Evolutionary conservation across 2,888 invertebrate genomes (phyloP).

Genomic region (Pandemis cinnamomeana): DNA sequence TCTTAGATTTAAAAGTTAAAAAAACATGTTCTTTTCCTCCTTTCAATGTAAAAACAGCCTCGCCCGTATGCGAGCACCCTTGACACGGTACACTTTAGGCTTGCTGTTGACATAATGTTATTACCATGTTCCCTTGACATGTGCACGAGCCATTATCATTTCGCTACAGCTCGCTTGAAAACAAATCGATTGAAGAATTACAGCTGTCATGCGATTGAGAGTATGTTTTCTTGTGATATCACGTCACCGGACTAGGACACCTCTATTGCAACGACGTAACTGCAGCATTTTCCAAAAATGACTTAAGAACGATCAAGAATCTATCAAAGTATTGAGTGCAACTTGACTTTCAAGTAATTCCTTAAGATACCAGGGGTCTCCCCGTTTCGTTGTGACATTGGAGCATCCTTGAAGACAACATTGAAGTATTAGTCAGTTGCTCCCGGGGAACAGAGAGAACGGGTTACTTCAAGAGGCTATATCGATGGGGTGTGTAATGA

Average conservation of each 20-base stretch:
- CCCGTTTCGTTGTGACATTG: too few species aligned
- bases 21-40: constrained; percentile 27
- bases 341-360: too few species aligned
- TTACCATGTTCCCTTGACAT: constrained; percentile 42
- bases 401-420: too few species aligned
- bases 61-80: constrained; percentile 36
- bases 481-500: too few species aligned
- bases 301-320: too few species aligned
- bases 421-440: too few species aligned
- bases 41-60: constrained; percentile 26
- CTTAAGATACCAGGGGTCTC: too few species aligned
- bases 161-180: constrained; percentile 12
- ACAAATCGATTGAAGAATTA: constrained; percentile 12
- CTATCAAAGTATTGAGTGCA: too few species aligned
- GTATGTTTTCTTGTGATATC: background rate
- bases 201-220: background rate
- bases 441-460: too few species aligned
- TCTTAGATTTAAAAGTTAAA: constrained; percentile 2
- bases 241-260: background rate
- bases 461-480: too few species aligned
- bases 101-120: constrained; percentile 35
- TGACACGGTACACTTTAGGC: constrained; percentile 42
- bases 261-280: too few species aligned
- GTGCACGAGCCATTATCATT: constrained; percentile 37
- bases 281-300: too few species aligned